Evolutionary conservation across 2,113 vertebrate species (phyloP).

Genomic region (Saccopteryx leptura): DNA sequence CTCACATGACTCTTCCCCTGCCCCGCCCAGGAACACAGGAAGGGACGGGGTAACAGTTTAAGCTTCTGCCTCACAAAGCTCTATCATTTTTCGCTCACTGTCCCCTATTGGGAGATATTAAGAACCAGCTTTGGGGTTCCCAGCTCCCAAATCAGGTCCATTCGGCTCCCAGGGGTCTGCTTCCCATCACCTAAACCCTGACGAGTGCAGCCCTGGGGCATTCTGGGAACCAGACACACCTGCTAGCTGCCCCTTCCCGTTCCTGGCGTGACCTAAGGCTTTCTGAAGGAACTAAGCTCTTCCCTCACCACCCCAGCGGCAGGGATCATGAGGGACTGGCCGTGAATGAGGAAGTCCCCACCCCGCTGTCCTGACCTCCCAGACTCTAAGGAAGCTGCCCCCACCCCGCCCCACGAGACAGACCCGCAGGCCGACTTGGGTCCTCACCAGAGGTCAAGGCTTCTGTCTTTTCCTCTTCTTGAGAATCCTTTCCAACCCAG

Average conservation of each 20-base stretch:
- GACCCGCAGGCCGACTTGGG: no score
- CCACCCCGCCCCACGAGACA: neutral
- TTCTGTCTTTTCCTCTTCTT: constrained; percentile 97
- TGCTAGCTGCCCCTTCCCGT: neutral
- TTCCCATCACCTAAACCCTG: neutral
- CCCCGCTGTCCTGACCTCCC: neutral
- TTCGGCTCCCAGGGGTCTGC: neutral
- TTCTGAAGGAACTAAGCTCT: neutral
- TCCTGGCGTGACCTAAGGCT: neutral
- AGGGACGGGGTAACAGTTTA: neutral
- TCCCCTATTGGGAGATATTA: neutral
- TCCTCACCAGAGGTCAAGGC: constrained; percentile 94
- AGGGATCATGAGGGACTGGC: neutral
- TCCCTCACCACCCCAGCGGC: neutral
- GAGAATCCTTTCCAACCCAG: constrained; percentile 98
- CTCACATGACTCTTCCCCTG: fast-evolving
- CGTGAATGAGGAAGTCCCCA: neutral
- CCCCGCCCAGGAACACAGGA: neutral
- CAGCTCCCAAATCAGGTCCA: neutral
- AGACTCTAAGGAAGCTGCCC: neutral
- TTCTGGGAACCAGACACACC: neutral
- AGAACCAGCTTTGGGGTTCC: neutral
- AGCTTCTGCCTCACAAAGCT: neutral
- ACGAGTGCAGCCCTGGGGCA: neutral
- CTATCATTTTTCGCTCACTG: neutral